Evolutionary conservation across 2,113 vertebrate genomes (phyloP).

Genomic region (Cromileptes altivelis): DNA sequence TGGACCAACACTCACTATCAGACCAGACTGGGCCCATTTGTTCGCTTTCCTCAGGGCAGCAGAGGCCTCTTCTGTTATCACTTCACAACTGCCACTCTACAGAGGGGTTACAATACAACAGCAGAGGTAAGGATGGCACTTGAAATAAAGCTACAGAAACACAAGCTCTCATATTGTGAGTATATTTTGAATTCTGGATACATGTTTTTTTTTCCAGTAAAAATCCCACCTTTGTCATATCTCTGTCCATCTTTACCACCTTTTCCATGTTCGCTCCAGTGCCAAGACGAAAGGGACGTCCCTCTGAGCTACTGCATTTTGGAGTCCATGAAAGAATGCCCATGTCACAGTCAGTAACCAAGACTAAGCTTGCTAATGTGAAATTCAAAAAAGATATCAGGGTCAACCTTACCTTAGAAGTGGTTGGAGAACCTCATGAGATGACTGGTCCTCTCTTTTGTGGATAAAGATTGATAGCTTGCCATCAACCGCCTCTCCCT

Average conservation of each 20-base stretch:
- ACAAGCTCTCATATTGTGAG: neutral
- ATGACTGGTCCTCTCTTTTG: constrained; percentile 97
- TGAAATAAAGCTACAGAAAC: neutral
- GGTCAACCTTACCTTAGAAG: constrained; percentile 89
- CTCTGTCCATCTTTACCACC: constrained; percentile 99
- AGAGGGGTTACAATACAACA: constrained; percentile 2
- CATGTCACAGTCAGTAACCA: constrained; percentile 8
- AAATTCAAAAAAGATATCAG: neutral
- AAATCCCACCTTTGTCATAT: constrained; percentile 95
- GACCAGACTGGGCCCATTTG: constrained; percentile 98
- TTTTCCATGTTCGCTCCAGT: constrained; percentile 99
- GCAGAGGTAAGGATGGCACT: neutral
- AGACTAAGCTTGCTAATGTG: neutral
- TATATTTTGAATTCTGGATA: neutral
- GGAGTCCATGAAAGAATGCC: neutral
- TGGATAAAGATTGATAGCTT: constrained; percentile 99
- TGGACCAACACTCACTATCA: constrained; percentile 96
- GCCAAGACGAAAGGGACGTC: constrained; percentile 96
- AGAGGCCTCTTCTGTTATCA: constrained; percentile 95
- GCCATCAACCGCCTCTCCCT: constrained; percentile 96
- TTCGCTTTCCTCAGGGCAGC: constrained; percentile 96
- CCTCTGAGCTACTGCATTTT: constrained; percentile 93
- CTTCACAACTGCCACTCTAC: constrained; percentile 95
- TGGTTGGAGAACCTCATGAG: constrained; percentile 97
- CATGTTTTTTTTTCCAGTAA: neutral